Evolutionary conservation across 2,797 vertebrate genomes (phyloP).

Genomic region (Hydrocynus forskahlii): DNA sequence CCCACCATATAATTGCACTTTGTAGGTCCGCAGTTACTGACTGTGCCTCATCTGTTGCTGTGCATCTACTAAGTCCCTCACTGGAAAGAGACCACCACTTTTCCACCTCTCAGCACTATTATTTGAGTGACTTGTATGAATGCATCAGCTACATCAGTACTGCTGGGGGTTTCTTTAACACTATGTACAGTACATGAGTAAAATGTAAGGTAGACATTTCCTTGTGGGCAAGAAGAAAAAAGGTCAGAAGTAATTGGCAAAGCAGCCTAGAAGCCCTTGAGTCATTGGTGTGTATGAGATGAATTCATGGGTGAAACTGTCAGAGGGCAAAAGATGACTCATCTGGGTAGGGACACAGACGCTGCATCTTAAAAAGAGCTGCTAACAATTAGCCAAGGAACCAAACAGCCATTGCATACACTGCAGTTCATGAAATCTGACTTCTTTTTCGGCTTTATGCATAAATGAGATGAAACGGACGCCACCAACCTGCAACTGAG

Average conservation of each 20-base stretch:
- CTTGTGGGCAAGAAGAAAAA: neutral
- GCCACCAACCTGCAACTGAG: neutral
- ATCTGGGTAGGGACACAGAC: conserved; percentile 3
- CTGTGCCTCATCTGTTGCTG: too few relatives aligned
- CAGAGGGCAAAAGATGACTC: conserved; percentile 13
- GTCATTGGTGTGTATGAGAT: neutral
- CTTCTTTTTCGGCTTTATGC: too few relatives aligned
- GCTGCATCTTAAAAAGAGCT: neutral
- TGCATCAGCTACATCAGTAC: too few relatives aligned
- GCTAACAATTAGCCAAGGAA: neutral
- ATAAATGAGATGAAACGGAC: too few relatives aligned
- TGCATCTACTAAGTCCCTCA: neutral
- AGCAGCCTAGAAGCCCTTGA: neutral
- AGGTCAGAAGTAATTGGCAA: neutral
- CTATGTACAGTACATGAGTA: neutral
- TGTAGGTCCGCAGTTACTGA: neutral
- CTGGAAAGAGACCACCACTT: neutral
- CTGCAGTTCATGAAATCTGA: too few relatives aligned
- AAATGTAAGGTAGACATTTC: neutral
- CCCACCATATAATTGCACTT: neutral
- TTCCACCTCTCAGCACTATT: neutral
- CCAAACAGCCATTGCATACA: neutral
- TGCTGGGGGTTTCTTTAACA: neutral
- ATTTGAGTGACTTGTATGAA: neutral
- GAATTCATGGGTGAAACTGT: conserved; percentile 2